phyloP scores from a whole-genome alignment of 64 coral and sea anemone species.

The Astreopora myriophthalma region DNA sequence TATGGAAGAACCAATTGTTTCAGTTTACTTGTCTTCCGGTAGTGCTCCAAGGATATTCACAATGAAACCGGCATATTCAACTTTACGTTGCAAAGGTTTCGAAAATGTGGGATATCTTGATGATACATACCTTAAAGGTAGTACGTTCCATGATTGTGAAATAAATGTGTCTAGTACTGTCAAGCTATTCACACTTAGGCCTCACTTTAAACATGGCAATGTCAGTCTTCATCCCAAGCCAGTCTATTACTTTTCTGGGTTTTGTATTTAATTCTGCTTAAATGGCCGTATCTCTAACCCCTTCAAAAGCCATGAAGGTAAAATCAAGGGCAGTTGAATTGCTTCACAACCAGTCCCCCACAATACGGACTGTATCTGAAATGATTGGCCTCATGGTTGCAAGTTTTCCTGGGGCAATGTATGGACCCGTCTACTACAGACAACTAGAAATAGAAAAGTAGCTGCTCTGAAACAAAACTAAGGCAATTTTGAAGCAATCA shows the following conservation, averaged over 20 bases:
- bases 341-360: not conserved
- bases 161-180: conserved; percentile 19
- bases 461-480: conserved; percentile 1
- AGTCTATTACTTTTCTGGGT: conserved; percentile 47
- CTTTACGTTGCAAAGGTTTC: conserved; percentile 39
- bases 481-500: conserved; percentile 21
- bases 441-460: conserved; percentile 66
- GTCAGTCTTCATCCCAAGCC: conserved; percentile 28
- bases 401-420: conserved; percentile 57
- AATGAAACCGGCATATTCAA: conserved; percentile 63
- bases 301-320: conserved; percentile 35
- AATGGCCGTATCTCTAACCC: conserved; percentile 33
- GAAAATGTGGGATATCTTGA: conserved; percentile 71
- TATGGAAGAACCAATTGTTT: conserved; percentile 50
- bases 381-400: conserved; percentile 60
- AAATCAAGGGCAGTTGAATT: not conserved
- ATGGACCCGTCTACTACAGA: conserved; percentile 57
- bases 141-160: conserved; percentile 34
- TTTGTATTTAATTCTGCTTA: conserved; percentile 37
- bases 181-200: conserved; percentile 37
- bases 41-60: conserved; percentile 62
- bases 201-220: conserved; percentile 54
- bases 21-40: conserved; percentile 78
- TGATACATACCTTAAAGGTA: conserved; percentile 59
- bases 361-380: conserved; percentile 48